Evolutionary conservation across 92 coral and sea anemone species (phyloP).

Genomic region (Nematostella vectensis): DNA sequence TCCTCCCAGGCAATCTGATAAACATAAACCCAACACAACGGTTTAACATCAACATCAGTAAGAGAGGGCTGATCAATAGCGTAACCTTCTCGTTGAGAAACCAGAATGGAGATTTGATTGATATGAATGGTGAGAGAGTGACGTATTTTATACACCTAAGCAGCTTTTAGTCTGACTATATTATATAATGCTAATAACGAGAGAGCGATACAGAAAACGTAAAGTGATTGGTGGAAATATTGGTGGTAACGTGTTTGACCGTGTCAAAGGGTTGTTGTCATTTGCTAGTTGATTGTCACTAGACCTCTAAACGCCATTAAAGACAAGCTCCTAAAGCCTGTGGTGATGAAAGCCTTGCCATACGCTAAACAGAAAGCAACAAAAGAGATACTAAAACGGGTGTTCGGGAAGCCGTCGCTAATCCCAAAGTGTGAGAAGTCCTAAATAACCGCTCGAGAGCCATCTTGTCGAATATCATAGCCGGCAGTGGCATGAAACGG

Average conservation of each 20-base stretch:
- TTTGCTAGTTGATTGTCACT: conserved; percentile 1
- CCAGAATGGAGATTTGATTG: background rate
- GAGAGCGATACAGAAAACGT: conserved; percentile 15
- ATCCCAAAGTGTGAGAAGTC: conserved; percentile 6
- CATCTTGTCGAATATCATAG: conserved; percentile 2
- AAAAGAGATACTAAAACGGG: conserved; percentile 6
- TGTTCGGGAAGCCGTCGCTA: background rate
- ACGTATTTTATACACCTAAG: conserved; percentile 9
- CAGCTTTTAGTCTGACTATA: background rate
- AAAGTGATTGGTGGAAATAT: conserved; percentile 4
- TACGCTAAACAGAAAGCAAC: conserved; percentile 14
- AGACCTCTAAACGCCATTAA: background rate
- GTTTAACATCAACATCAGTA: background rate
- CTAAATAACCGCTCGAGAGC: conserved; percentile 4
- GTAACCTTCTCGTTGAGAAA: background rate
- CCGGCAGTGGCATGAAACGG: conserved; percentile 5
- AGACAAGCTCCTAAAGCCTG: conserved; percentile 1
- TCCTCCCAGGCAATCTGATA: conserved; percentile 5
- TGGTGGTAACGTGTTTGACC: conserved; percentile 7
- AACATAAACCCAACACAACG: background rate
- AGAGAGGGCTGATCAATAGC: conserved; percentile 6
- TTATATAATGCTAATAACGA: conserved; percentile 7
- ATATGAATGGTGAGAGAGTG: conserved; percentile 10
- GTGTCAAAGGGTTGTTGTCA: background rate
- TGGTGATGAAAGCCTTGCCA: conserved; percentile 6